Conservation (phyloP, 2,113 vertebrate genomes). For the Redunca redunca region DNA sequence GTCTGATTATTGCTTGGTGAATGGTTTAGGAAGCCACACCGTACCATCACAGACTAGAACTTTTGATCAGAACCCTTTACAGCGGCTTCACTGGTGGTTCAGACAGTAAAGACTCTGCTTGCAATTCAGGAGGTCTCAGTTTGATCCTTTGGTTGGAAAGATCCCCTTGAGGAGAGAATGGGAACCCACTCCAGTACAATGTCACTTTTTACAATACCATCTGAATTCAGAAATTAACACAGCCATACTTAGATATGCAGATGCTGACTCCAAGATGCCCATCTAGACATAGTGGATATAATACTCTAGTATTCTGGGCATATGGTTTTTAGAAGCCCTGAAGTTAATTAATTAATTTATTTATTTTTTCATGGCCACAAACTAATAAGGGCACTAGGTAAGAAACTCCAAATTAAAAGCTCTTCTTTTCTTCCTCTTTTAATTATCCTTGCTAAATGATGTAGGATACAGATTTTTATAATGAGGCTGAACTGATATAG, state of each 20-base stretch:
- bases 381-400: background rate
- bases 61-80: background rate
- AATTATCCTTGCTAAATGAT: background rate
- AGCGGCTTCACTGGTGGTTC: background rate
- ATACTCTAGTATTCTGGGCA: background rate
- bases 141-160: background rate
- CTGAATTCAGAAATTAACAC: background rate
- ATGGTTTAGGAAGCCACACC: background rate
- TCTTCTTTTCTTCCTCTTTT: background rate
- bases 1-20: background rate
- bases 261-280: background rate
- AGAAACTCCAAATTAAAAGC: background rate
- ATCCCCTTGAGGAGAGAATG: background rate
- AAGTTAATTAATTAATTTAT: background rate
- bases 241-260: background rate
- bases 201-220: background rate
- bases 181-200: background rate
- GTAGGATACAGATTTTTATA: background rate
- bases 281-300: background rate
- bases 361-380: background rate
- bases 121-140: background rate
- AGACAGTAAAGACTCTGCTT: background rate
- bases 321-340: background rate
- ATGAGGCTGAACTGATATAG: background rate
- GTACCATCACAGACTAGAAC: background rate